Evolutionary conservation across 2,797 vertebrate genomes (phyloP).

Genomic region (Sarcophilus harrisii): DNA sequence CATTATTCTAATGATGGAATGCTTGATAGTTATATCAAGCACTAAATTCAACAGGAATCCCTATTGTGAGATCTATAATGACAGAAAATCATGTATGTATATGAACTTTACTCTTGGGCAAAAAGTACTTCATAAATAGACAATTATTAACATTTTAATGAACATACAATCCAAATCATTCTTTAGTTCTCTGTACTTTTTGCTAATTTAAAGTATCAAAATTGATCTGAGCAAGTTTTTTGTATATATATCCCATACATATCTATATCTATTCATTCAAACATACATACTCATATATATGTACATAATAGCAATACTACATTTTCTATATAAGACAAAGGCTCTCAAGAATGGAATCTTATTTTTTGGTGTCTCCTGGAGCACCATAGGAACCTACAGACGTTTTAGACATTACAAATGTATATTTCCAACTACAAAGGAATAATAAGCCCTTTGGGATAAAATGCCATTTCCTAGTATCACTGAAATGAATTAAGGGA

Average conservation of each 20-base stretch:
- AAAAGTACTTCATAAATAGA: background rate
- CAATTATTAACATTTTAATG: background rate
- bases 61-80: slow-evolving; percentile 65
- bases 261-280: background rate
- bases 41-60: slow-evolving; percentile 69
- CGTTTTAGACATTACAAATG: slow-evolving; percentile 18
- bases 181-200: background rate
- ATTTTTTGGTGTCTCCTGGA: background rate
- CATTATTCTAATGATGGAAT: slow-evolving; percentile 82
- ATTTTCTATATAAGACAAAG: background rate
- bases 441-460: background rate
- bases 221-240: background rate
- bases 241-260: background rate
- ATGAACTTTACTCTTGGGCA: background rate
- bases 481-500: slow-evolving; percentile 16
- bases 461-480: background rate
- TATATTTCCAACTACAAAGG: background rate
- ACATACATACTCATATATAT: too few relatives aligned
- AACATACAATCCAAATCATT: background rate
- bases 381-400: background rate
- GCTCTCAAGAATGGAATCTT: background rate
- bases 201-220: background rate
- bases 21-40: slow-evolving; percentile 69
- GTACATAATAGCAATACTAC: background rate
- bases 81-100: slow-evolving; percentile 24